Base-by-base conservation (phyloP, 2,113 vertebrate species). In the Menura novaehollandiae region DNA sequence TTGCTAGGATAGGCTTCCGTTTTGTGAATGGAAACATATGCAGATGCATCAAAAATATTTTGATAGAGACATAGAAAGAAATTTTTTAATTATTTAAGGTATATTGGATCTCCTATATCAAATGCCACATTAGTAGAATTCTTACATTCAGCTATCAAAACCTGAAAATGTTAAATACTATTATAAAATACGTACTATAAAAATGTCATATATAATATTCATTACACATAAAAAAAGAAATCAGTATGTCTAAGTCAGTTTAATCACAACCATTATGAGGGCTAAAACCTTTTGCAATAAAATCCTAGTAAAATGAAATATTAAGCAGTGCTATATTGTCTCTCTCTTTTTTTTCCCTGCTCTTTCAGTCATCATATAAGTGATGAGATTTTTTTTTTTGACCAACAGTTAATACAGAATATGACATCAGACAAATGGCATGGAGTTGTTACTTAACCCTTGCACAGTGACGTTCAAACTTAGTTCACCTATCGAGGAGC, bases 191-290 rank as follows among this genome's bases (percentile, higher is more conserved):
- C 76, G 56, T 89, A 85, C 96, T 96, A 89, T 98, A 96, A 98
- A 98, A 97, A 71, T 97, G 95, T 97, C 96, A 96, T 97, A 95
- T 97, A 96, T 97, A 98, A 97, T 98, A 98, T 98, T 98, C 97
- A 98, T 98, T 98, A 97, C 85, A 96, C 96, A 97, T 97, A 97
- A 98, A 97, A 93, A 97, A 98, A 97, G 96, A 97, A 97, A 97
- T 98, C 95, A 96, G 96, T 96, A 96, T 97, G 95, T 94, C 95
- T 97, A 95, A 97, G 94, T 97, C 97, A 96, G 84, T 97, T 97
- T 97, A 97, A 97, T 98, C 90, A 63, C 96, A 95, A 95, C 95
- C 95, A 96, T 98, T 98, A 97, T 91, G 91, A 94, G 81, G 90
- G 80, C 91, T 97, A 95, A 97, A 97, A 97, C 77, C 96, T 97